Conservation (phyloP, 1,140 invertebrate species). For the Thaumetopoea pityocampa region DNA sequence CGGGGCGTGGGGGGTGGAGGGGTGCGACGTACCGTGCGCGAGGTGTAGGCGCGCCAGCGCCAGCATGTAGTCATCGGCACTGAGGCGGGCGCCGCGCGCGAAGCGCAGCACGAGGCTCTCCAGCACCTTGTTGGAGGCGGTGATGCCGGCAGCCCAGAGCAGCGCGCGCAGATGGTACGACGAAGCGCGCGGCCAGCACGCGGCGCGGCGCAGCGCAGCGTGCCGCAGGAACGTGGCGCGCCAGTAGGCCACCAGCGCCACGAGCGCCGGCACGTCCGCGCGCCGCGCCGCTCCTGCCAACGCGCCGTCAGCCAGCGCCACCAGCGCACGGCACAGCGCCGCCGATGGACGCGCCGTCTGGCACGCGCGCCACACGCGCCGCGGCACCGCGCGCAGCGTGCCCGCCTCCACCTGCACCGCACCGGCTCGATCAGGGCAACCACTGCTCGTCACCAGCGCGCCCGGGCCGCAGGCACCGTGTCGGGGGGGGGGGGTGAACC, state of each 20-base stretch:
- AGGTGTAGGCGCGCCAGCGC: conserved; percentile 83
- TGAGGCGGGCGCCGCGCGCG: conserved; percentile 78
- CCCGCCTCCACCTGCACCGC: conserved; percentile 27
- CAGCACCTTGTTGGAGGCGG: conserved; percentile 85
- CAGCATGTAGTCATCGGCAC: conserved; percentile 81
- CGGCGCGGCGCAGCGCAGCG: conserved; percentile 80
- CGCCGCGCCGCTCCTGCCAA: conserved; percentile 69
- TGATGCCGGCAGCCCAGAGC: conserved; percentile 82
- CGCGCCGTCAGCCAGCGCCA: conserved; percentile 75
- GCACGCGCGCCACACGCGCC: conserved; percentile 34
- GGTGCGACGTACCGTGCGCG: conserved; percentile 78
- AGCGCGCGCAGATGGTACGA: conserved; percentile 80
- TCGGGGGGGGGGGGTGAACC: no score
- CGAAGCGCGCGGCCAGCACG: conserved; percentile 73
- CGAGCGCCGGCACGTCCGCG: conserved; percentile 26
- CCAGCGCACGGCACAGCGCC: conserved; percentile 80
- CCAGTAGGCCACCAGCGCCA: conserved; percentile 33
- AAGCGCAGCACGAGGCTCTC: conserved; percentile 84
- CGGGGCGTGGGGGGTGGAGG: not conserved
- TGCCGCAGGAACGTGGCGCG: conserved; percentile 74
- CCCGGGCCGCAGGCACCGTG: conserved; percentile 6
- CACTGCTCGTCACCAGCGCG: not conserved
- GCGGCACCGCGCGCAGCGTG: conserved; percentile 65
- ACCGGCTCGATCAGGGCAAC: not conserved
- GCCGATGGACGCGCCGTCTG: conserved; percentile 26